These are phyloP conservation scores for Bruchidius siliquastri DNA, from an alignment of 2,888 invertebrate species.

Conservation along the genomic window DNA sequence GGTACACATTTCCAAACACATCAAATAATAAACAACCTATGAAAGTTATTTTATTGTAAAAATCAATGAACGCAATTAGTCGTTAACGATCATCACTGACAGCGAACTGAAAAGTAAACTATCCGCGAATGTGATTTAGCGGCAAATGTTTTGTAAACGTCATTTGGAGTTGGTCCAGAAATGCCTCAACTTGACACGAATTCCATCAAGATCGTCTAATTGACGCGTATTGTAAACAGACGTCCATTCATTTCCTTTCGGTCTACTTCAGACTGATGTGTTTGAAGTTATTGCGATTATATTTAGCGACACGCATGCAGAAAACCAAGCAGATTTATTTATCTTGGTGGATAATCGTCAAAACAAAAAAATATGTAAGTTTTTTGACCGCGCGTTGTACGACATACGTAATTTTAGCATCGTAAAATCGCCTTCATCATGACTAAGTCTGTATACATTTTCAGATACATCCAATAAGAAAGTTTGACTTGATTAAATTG, in stretches of 20 bases:
- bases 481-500: too few species aligned
- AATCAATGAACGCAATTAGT: background rate
- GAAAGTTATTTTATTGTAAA: background rate
- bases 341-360: background rate
- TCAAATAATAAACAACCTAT: too few species aligned
- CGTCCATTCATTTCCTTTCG: background rate
- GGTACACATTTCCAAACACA: too few species aligned
- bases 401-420: too few species aligned
- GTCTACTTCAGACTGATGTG: background rate
- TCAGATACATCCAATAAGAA: too few species aligned
- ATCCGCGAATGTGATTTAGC: background rate
- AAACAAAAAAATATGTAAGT: background rate
- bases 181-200: background rate
- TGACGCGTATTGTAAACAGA: background rate
- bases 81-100: background rate
- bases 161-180: background rate
- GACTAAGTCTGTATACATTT: too few species aligned
- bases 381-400: too few species aligned
- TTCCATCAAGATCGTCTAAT: background rate
- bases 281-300: background rate
- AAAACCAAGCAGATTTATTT: background rate
- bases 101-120: background rate
- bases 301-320: too few species aligned
- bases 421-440: too few species aligned
- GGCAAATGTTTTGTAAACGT: background rate